phyloP scores from a whole-genome alignment of 2,113 vertebrate genomes.

The Pholis gunnellus region DNA sequence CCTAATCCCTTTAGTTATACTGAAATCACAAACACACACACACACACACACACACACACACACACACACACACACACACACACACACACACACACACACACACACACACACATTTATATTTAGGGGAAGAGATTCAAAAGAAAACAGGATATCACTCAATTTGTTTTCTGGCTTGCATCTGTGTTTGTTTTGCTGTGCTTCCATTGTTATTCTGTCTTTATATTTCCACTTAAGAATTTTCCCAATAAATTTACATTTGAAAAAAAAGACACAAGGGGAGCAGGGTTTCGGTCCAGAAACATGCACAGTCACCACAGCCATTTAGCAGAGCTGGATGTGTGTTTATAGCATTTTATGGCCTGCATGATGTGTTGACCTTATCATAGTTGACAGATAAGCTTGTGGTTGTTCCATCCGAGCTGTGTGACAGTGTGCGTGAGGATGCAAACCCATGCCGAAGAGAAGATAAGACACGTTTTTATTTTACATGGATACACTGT shows the following conservation, averaged over 20 bases:
- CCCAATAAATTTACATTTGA: conserved; percentile 27
- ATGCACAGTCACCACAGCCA: conserved; percentile 3
- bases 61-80: conserved; percentile 11
- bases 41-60: conserved; percentile 1
- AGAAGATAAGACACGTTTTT: conserved; percentile 35
- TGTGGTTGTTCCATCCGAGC: not conserved
- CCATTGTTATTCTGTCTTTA: conserved; percentile 31
- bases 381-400: conserved; percentile 23
- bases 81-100: not conserved
- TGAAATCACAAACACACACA: conserved; percentile 33
- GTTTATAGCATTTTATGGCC: not conserved
- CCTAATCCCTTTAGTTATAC: conserved; percentile 76
- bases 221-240: conserved; percentile 49
- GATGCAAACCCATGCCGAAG: not conserved
- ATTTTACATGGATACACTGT: not conserved
- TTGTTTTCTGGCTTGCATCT: conserved; percentile 56
- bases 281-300: conserved; percentile 6
- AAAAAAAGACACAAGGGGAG: not conserved
- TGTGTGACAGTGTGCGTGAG: conserved; percentile 14
- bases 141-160: conserved; percentile 75
- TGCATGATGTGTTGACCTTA: conserved; percentile 19
- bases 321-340: not conserved
- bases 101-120: conserved; percentile 53
- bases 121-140: conserved; percentile 51
- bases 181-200: conserved; percentile 60